Base-by-base conservation (phyloP, 2,888 invertebrate genomes). In the Aporophyla nigra region DNA sequence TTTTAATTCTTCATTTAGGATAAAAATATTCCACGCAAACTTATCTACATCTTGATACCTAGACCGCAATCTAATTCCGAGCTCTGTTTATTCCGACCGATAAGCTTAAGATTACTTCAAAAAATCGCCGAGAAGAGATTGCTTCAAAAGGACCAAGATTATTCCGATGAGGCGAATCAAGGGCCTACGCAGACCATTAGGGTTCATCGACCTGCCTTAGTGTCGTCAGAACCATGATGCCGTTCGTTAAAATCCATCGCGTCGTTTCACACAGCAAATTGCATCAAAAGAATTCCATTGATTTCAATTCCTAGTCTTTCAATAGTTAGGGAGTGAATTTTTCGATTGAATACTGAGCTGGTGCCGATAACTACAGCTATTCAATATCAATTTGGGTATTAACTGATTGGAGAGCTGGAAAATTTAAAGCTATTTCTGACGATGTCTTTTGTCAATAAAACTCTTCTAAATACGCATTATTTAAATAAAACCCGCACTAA, bases 181-280 rank as follows among this genome's bases (percentile, higher is more conserved):
- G 70, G 54, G 68, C 70, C 63, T 70, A 49, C 46, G 65, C 12
- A 72, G 66, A 73, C 72, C 74, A 83, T 87, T 79, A 80, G 69
- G n/a, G 70, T 76, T 74, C 75, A 73, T 86, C 73, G 78, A 80
- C 83, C 71, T n/a, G 56, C 40, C 71, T 63, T 40, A 61, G 79
- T 78, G 74, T 79, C 67, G 62, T 66, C 71, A 59, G 73, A n/a
- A 71, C 74, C 54, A 53, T 86, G 83, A 78, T 69, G 75, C 67
- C 72, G 73, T 86, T 89, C 90, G 86, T 89, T 89, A 89, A 89
- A 88, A 85, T 84, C 83, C 81, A 66, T 82, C 82, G 88, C 87
- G 46, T 85, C 88, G 81, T 65, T 89, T 87, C 88, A 85, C 84
- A 83, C 81, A 76, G 86, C 70, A 85, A 89, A 87, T 85, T 85